These are phyloP conservation scores for Pyralis farinalis DNA, from an alignment of 2,888 invertebrate species.

Conservation along the genomic window DNA sequence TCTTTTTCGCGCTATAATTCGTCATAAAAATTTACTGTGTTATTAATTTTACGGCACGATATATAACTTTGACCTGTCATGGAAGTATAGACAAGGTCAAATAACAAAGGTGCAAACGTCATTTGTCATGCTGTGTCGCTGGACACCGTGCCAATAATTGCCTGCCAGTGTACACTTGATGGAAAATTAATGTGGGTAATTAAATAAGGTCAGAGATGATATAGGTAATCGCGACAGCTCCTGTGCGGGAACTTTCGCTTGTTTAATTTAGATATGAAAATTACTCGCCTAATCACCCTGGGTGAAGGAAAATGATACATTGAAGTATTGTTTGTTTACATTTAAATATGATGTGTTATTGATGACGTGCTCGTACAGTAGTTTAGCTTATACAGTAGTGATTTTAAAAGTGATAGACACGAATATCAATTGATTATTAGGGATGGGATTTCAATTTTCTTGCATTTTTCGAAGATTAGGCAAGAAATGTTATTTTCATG, in stretches of 20 bases:
- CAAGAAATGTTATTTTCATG: too few species aligned
- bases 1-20: slow-evolving; percentile 7
- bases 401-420: too few species aligned
- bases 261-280: slow-evolving; percentile 10
- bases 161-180: slow-evolving; percentile 2
- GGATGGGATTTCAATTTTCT: too few species aligned
- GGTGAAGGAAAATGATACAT: slow-evolving; percentile 1
- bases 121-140: slow-evolving; percentile 1
- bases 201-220: slow-evolving; percentile 5
- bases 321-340: too few species aligned
- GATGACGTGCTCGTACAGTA: too few species aligned
- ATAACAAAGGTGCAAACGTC: neutral
- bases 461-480: too few species aligned
- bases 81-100: slow-evolving; percentile 1
- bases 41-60: slow-evolving; percentile 6
- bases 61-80: slow-evolving; percentile 1
- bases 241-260: slow-evolving; percentile 6
- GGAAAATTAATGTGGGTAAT: slow-evolving; percentile 5
- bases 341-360: too few species aligned
- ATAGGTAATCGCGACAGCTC: slow-evolving; percentile 3
- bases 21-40: slow-evolving; percentile 6
- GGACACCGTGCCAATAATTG: slow-evolving; percentile 5
- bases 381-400: too few species aligned
- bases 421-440: too few species aligned
- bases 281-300: neutral